These are phyloP conservation scores for Caenorhabditis imperialis DNA, from an alignment of 2,888 invertebrate genomes.

Conservation along the genomic window DNA sequence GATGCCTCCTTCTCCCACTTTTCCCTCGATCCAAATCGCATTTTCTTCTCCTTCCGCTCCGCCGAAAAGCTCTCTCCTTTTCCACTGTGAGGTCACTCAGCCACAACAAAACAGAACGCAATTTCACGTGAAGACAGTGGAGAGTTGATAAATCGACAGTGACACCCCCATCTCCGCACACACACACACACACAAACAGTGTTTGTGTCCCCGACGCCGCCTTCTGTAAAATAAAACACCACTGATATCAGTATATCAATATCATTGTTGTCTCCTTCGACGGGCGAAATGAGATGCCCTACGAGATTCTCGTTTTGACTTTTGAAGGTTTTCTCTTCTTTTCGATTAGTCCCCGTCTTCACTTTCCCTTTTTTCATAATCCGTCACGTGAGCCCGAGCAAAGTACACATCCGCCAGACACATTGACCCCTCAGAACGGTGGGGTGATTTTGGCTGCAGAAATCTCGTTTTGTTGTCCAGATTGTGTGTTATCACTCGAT, in stretches of 20 bases:
- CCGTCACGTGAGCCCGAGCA: slow-evolving; percentile 7
- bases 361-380: background rate
- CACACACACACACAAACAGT: background rate
- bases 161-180: slow-evolving; percentile 28
- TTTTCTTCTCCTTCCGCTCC: slow-evolving; percentile 1
- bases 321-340: slow-evolving; percentile 9
- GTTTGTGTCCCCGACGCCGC: background rate
- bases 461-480: slow-evolving; percentile 15
- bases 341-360: background rate
- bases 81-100: too few relatives aligned
- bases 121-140: slow-evolving; percentile 19
- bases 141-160: slow-evolving; percentile 29
- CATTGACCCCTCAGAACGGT: slow-evolving; percentile 6
- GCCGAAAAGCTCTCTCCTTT: background rate
- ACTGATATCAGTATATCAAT: slow-evolving; percentile 6
- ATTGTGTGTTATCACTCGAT: slow-evolving; percentile 3
- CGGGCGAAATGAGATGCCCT: slow-evolving; percentile 1
- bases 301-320: background rate
- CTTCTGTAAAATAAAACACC: too few relatives aligned
- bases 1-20: background rate
- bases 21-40: background rate
- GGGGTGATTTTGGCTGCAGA: slow-evolving; percentile 15
- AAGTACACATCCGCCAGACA: slow-evolving; percentile 4
- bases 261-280: background rate
- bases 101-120: slow-evolving; percentile 13